A percentile compares a stretch with the other conserved stretches of the same genome.
phyloP scores from a whole-genome alignment of 2,113 vertebrate species.

The Leptobrachium leishanense region DNA sequence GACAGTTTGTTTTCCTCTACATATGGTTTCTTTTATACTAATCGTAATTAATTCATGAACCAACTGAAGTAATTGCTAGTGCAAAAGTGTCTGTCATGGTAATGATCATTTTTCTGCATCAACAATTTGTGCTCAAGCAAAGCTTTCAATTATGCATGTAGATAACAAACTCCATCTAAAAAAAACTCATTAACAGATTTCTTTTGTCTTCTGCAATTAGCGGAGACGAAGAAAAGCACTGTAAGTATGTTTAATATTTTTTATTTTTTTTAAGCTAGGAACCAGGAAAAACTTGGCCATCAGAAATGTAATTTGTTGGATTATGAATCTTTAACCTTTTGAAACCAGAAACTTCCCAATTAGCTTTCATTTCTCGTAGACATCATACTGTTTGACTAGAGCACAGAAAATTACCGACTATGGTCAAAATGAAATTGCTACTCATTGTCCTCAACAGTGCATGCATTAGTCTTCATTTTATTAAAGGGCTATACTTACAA shows the following conservation, averaged over 20 bases:
- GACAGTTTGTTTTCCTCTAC: constrained; percentile 20
- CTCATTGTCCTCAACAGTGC: not conserved
- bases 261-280: constrained; percentile 3
- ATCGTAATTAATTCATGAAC: constrained; percentile 45
- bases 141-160: constrained; percentile 47
- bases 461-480: not conserved
- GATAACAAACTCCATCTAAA: constrained; percentile 37
- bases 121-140: constrained; percentile 43
- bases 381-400: constrained; percentile 27
- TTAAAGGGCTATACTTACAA: not conserved
- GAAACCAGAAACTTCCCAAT: constrained; percentile 32
- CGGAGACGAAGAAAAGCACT: constrained; percentile 26
- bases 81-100: constrained; percentile 41
- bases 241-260: constrained; percentile 4
- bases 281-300: constrained; percentile 36
- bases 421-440: constrained; percentile 20
- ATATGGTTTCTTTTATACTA: constrained; percentile 40
- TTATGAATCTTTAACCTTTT: constrained; percentile 42
- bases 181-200: constrained; percentile 46
- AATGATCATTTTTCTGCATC: constrained; percentile 47
- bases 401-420: constrained; percentile 20
- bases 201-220: constrained; percentile 41
- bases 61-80: constrained; percentile 38
- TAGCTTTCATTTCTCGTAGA: constrained; percentile 32
- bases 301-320: constrained; percentile 41